Base-by-base conservation (phyloP, 2,113 vertebrate species). In the Motacilla alba region DNA sequence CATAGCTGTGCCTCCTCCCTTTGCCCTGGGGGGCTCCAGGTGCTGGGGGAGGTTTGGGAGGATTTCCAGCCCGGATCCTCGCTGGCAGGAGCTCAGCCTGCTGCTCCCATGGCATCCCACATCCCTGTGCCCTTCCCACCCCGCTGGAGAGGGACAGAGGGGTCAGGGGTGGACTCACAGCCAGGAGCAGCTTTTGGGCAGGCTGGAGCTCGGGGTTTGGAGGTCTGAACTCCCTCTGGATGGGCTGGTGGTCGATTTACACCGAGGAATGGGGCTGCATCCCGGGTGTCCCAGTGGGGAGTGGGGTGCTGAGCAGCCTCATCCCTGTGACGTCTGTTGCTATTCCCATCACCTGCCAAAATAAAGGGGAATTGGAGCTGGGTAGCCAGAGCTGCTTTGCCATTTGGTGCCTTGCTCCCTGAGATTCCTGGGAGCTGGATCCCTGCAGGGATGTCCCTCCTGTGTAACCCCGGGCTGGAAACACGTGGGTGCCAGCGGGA, bases 401-500 rank as follows among this genome's bases (percentile, higher is more conserved):
- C 15, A 0, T 37, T 20, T 31, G 28, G 11, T 79, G 11, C 50
- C 43, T 64, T 20, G 11, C 8, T 27, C 9, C 22, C 20, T 3
- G 3, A 21, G 15, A 15, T 33, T 31, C 46, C 14, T 30, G 35
- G 58, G 24, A 13, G 12, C 41, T 19, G 21, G 5, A 55, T 76
- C 63, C 49, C 3, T 0, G 12, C 8, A 5, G 23, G 30, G 4
- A 30, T 1, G 1, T 62, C 30, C 27, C 23, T 33, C 11, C 69
- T 0, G 2, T 20, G 55, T 31, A 8, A 56, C 14, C 16, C 59
- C 1, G 2, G 55, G 28, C 31, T 90, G 87, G 69, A 64, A 90
- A 84, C 16, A 3, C 3, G 2, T 10, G 67, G 21, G 7, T 33
- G 44, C 24, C 0, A 0, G 16, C 27, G 15, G 64, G 33, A 10